phyloP scores from a whole-genome alignment of 2,113 vertebrate genomes.

The Pseudorasbora parva region DNA sequence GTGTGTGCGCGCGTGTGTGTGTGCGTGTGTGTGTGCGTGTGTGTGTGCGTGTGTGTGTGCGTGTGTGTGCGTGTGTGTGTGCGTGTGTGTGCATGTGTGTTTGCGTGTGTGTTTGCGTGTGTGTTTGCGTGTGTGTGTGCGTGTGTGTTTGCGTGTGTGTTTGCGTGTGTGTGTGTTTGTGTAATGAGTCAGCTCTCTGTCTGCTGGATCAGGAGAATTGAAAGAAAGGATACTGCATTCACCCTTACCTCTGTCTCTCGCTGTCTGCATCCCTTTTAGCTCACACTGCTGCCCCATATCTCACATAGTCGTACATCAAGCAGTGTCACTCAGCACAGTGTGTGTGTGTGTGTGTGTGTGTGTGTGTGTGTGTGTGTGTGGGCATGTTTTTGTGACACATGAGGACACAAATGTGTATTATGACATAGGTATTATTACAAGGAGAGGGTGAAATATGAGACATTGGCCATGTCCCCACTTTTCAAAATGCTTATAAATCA shows the following conservation, averaged over 20 bases:
- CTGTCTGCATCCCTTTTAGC: neutral
- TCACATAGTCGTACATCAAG: neutral
- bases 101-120: neutral
- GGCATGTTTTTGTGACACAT: too few species aligned
- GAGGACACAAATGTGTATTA: too few species aligned
- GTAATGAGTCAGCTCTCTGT: conserved; percentile 69
- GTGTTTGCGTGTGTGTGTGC: neutral
- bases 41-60: conserved; percentile 20
- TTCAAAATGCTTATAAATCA: too few species aligned
- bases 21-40: conserved; percentile 4
- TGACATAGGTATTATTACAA: too few species aligned
- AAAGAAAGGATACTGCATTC: conserved; percentile 9
- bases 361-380: neutral
- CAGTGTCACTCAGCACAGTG: neutral
- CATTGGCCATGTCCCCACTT: too few species aligned
- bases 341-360: neutral
- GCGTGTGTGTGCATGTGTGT: neutral
- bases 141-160: neutral
- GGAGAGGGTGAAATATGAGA: too few species aligned
- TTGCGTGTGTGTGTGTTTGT: conserved; percentile 1
- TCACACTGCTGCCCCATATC: neutral
- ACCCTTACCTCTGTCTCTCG: neutral
- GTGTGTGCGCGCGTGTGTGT: conserved; percentile 1
- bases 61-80: neutral
- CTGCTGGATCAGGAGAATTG: conserved; percentile 18